phyloP scores from a whole-genome alignment of 1,140 invertebrate species.

The Halesus radiatus region DNA sequence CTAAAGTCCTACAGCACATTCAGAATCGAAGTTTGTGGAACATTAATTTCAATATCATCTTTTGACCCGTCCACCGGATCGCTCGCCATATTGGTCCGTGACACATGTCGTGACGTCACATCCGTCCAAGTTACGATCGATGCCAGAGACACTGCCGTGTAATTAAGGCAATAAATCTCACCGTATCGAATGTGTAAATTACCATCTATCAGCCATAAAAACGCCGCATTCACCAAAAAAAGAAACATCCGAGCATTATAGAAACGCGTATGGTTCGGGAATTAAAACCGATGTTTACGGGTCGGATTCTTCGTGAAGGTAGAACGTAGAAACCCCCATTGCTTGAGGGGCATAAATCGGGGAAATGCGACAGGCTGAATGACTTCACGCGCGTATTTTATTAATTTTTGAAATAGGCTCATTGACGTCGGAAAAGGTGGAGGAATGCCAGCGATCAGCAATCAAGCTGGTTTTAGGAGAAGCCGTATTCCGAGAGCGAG shows the following conservation, averaged over 20 bases:
- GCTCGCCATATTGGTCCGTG: constrained; percentile 40
- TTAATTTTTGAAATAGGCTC: constrained; percentile 50
- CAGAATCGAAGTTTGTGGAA: constrained; percentile 26
- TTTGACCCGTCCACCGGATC: constrained; percentile 30
- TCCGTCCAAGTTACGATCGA: constrained; percentile 45
- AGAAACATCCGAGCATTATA: constrained; percentile 29
- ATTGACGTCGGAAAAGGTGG: constrained; percentile 44
- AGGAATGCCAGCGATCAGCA: constrained; percentile 29
- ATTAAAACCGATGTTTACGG: constrained; percentile 37
- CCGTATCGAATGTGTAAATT: constrained; percentile 49
- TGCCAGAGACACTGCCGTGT: constrained; percentile 46
- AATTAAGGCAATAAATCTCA: constrained; percentile 47
- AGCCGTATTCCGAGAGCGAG: background rate
- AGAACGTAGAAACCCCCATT: constrained; percentile 22
- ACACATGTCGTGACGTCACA: constrained; percentile 47
- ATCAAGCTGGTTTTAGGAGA: constrained; percentile 8
- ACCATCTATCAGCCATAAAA: constrained; percentile 48
- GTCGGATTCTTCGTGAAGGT: constrained; percentile 13
- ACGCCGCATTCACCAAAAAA: constrained; percentile 30
- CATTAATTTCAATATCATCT: constrained; percentile 41
- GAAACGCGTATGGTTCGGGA: constrained; percentile 3
- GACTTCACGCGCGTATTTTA: constrained; percentile 48
- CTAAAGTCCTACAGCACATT: constrained; percentile 6
- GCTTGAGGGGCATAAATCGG: constrained; percentile 46
- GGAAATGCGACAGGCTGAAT: constrained; percentile 45